Evolutionary conservation across 1,140 invertebrate species (phyloP).

Genomic region (Choristoneura fumiferana): DNA sequence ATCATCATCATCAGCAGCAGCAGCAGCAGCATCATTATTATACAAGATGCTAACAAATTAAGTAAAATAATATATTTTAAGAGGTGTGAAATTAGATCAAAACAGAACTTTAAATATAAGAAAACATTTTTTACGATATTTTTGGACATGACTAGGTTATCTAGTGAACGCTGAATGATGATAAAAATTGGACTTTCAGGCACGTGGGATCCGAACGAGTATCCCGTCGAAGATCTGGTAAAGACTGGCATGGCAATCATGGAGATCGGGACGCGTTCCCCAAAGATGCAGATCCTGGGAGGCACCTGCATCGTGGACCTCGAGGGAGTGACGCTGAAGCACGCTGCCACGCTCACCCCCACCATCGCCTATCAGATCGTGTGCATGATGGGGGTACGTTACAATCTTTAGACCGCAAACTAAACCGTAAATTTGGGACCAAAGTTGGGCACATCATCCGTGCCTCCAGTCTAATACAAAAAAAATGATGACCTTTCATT

Average conservation of each 20-base stretch:
- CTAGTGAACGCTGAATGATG: too few species aligned
- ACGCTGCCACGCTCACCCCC: constrained; percentile 83
- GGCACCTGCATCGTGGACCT: constrained; percentile 82
- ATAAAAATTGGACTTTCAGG: background rate
- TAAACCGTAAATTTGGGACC: background rate
- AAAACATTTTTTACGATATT: too few species aligned
- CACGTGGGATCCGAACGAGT: constrained; percentile 15
- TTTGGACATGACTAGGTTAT: too few species aligned
- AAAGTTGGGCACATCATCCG: background rate
- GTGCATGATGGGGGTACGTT: constrained; percentile 82
- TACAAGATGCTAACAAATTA: too few species aligned
- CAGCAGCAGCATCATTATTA: too few species aligned
- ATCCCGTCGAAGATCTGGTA: constrained; percentile 14
- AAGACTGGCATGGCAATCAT: constrained; percentile 6
- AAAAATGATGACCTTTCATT: too few species aligned
- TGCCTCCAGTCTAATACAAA: too few species aligned
- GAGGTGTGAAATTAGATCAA: too few species aligned
- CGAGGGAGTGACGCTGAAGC: constrained; percentile 80
- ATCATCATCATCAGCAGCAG: too few species aligned
- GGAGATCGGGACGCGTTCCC: constrained; percentile 10
- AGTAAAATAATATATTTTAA: too few species aligned
- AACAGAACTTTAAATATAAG: too few species aligned
- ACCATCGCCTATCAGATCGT: constrained; percentile 78
- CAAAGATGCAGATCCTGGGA: constrained; percentile 4
- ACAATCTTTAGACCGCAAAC: background rate